Percentiles rank a stretch among this genome's conserved stretches.
These are phyloP conservation scores for Caenorhabditis inopinata DNA, from an alignment of 1,140 invertebrate genomes.

Conservation along the genomic window DNA sequence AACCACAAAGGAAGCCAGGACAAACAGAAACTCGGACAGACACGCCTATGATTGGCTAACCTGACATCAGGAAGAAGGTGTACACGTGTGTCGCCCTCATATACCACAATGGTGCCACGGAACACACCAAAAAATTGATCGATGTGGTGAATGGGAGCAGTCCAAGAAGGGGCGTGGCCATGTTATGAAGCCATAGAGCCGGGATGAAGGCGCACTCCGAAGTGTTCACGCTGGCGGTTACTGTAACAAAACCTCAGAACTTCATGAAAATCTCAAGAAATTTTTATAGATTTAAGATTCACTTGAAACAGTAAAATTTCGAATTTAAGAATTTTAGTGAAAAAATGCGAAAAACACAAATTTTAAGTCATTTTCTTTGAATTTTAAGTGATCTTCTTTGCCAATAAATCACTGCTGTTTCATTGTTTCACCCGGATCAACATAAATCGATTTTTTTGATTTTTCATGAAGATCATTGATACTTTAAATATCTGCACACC, in stretches of 20 bases:
- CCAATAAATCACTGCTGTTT: too few relatives aligned
- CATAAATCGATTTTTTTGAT: too few relatives aligned
- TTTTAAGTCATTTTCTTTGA: neutral
- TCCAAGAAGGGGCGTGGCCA: conserved; percentile 24
- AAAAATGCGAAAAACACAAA: neutral
- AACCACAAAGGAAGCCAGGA: too few relatives aligned
- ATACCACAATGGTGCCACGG: conserved; percentile 38
- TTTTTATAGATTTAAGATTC: neutral
- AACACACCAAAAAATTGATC: conserved; percentile 36
- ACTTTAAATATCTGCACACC: too few relatives aligned
- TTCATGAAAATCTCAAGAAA: neutral
- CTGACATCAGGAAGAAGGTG: neutral
- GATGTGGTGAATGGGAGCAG: conserved; percentile 35
- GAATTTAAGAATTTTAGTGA: neutral
- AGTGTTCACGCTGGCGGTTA: neutral
- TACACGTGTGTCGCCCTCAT: conserved; percentile 1
- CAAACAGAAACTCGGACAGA: too few relatives aligned
- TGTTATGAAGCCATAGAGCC: conserved; percentile 27
- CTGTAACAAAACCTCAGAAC: conserved; percentile 10
- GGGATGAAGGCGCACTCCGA: conserved; percentile 29
- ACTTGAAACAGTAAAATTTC: neutral
- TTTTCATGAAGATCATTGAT: too few relatives aligned
- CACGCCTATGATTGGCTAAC: too few relatives aligned
- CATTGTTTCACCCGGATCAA: too few relatives aligned
- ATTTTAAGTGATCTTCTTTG: too few relatives aligned